Conservation (phyloP, 2,797 vertebrate genomes). For the Melanotaenia maccullochi region DNA sequence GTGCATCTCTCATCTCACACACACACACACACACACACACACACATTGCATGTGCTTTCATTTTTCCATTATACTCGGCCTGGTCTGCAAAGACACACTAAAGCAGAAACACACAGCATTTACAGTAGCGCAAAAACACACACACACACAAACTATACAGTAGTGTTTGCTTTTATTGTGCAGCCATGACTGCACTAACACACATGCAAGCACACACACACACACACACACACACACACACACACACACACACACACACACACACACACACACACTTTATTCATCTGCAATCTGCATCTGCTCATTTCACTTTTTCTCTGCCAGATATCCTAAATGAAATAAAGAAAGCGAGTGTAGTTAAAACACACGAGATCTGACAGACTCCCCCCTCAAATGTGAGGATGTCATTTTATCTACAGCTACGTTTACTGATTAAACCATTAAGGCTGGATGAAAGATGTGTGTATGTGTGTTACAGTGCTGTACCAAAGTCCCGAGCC, state of each 20-base stretch:
- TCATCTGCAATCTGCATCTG: conserved; percentile 13
- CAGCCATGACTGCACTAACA: conserved; percentile 18
- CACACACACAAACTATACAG: conserved; percentile 7
- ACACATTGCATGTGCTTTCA: conserved; percentile 21
- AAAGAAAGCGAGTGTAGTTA: not conserved
- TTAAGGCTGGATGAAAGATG: not conserved
- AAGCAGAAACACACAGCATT: conserved; percentile 2
- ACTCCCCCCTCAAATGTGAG: not conserved
- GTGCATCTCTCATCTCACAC: conserved; percentile 23
- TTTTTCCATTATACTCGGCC: conserved; percentile 50
- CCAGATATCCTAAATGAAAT: not conserved
- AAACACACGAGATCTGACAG: not conserved
- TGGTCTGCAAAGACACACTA: conserved; percentile 2
- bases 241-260: not conserved
- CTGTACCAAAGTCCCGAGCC: not conserved
- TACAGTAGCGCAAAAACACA: conserved; percentile 10
- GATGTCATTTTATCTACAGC: not conserved
- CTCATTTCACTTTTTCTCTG: conserved; percentile 1
- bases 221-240: not conserved
- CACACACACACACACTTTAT: not conserved
- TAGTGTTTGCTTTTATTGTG: conserved; percentile 32
- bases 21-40: conserved; percentile 3
- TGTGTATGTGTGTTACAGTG: not conserved
- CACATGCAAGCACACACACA: not conserved
- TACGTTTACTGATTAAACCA: not conserved